These are phyloP conservation scores for Masnerella sp. DNA, from an alignment of 2,888 invertebrate species.

Conservation along the genomic window DNA sequence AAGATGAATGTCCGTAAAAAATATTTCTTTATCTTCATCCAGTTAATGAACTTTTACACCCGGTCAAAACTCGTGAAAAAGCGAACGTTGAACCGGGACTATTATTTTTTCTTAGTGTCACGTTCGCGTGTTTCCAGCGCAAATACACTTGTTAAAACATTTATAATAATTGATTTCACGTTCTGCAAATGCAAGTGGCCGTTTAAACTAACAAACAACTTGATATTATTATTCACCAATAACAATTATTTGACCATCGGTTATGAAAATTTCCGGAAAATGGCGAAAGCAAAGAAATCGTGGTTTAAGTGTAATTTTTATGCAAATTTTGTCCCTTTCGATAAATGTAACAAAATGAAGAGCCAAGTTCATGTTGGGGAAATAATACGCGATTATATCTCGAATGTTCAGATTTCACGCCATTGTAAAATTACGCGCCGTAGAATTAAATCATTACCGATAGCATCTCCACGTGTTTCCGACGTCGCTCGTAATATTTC, in stretches of 20 bases:
- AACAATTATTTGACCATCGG: slow-evolving; percentile 6
- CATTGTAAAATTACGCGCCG: slow-evolving; percentile 53
- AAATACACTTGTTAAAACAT: slow-evolving; percentile 51
- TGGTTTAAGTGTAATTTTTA: background rate
- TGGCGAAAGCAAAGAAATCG: too few relatives aligned
- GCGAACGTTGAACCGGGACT: slow-evolving; percentile 38
- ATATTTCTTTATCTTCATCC: slow-evolving; percentile 14
- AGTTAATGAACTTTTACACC: slow-evolving; percentile 22
- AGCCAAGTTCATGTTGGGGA: slow-evolving; percentile 1
- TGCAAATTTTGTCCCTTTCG: slow-evolving; percentile 8
- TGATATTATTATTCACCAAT: background rate
- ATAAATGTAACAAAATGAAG: slow-evolving; percentile 5
- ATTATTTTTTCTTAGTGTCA: slow-evolving; percentile 44
- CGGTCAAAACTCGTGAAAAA: slow-evolving; percentile 37
- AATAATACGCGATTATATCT: slow-evolving; percentile 41
- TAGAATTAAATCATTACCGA: slow-evolving; percentile 55
- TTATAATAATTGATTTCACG: slow-evolving; percentile 37
- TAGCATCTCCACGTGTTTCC: slow-evolving; percentile 53
- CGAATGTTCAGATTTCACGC: slow-evolving; percentile 52
- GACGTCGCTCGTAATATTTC: slow-evolving; percentile 40
- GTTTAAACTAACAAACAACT: slow-evolving; percentile 30
- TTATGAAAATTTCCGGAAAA: too few relatives aligned
- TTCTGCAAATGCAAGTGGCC: slow-evolving; percentile 13
- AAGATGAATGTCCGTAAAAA: background rate
- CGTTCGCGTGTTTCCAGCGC: slow-evolving; percentile 34